Evolutionary conservation across 2,113 vertebrate genomes (phyloP).

Genomic region (Silurus asotus): DNA sequence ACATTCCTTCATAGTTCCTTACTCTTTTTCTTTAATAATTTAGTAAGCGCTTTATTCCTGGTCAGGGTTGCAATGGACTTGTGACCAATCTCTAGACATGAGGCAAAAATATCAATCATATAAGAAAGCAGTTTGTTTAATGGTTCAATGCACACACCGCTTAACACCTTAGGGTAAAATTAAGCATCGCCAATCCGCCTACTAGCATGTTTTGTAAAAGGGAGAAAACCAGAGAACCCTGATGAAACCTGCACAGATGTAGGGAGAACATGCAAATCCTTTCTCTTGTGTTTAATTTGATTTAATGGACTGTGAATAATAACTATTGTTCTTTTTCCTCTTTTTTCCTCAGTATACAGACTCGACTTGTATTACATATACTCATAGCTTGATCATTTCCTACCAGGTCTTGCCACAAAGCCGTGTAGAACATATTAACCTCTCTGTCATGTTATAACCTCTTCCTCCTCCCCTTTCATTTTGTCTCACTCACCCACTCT

Average conservation of each 20-base stretch:
- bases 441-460: too few relatives aligned
- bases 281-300: background rate
- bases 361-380: background rate
- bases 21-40: background rate
- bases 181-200: background rate
- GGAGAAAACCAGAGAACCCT: background rate
- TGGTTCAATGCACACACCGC: background rate
- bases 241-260: background rate
- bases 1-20: background rate
- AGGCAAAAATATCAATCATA: background rate
- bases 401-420: background rate
- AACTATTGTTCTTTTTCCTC: background rate
- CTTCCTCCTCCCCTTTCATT: background rate
- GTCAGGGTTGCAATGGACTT: background rate
- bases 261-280: background rate
- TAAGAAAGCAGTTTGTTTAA: background rate
- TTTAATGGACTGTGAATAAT: background rate
- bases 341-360: background rate
- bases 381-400: background rate
- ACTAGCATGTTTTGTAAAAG: background rate
- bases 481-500: conserved; percentile 78
- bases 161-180: background rate
- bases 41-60: background rate
- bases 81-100: background rate
- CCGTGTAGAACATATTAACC: too few relatives aligned